phyloP scores from a whole-genome alignment of 2,888 invertebrate genomes.

The Cephus sareptanus region DNA sequence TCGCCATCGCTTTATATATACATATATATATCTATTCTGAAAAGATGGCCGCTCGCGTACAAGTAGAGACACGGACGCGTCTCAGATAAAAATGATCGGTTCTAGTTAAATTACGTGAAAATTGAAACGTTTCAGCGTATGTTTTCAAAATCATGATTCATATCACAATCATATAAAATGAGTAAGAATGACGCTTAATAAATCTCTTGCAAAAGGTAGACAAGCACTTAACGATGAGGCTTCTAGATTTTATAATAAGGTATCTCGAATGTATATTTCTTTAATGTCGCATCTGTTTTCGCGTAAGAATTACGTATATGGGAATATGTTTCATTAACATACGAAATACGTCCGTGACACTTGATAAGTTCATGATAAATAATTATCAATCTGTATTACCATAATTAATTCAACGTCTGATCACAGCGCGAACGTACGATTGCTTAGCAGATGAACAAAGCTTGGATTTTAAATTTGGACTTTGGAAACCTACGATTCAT shows the following conservation, averaged over 20 bases:
- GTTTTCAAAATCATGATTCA: not conserved
- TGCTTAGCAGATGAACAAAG: not conserved
- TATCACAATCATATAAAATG: not conserved
- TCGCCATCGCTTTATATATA: not conserved
- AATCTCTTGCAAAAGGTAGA: not conserved
- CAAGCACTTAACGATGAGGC: not conserved
- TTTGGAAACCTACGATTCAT: not conserved
- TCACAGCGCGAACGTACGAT: not conserved
- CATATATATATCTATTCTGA: not conserved
- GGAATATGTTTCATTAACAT: not conserved
- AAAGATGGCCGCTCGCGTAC: not conserved
- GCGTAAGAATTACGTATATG: not conserved
- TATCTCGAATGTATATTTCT: not conserved
- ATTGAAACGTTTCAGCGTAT: not conserved
- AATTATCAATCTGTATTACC: not conserved
- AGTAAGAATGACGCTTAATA: not conserved
- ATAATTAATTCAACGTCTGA: not conserved
- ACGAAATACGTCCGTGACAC: not conserved
- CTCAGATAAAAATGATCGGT: not conserved
- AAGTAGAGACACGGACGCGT: not conserved
- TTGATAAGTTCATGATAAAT: not conserved
- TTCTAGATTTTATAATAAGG: not conserved
- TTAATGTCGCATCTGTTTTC: not conserved
- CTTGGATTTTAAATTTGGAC: not conserved
- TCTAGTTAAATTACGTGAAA: not conserved